Evolutionary conservation across 2,797 vertebrate species (phyloP), one percentile per base, ranked within the genome.

Genomic region (Malacoctenus gilli): DNA sequence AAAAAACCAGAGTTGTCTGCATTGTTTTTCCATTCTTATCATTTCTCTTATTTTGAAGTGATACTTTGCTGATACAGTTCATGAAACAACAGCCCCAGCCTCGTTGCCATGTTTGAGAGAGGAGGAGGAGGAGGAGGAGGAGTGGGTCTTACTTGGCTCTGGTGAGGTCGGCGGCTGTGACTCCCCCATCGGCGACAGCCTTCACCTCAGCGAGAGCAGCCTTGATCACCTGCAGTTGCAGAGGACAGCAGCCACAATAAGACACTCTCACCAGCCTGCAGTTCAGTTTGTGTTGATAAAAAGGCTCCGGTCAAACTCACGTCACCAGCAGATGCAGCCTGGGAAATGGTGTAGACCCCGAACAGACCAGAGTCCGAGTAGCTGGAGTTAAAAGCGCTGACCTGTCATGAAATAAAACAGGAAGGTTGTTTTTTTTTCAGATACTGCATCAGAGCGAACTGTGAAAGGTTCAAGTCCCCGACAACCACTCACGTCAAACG

Each of bases 281-380:
- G 13, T 9, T n/a, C 23, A 4, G 4, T 14, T 47, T 61, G 7
- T 9, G 22, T 23, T 8, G n/a, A n/a, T n/a, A n/a, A n/a, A n/a
- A n/a, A n/a, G n/a, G 4, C 22, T 23, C 22, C 22, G 4, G 8
- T 8, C 18, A 43, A 68, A 92, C 95, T 92, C 87, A 98, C 97
- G 59, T 95, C 93, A 23, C 79, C 85, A 56, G 92, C 80, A 54
- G 71, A 77, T 37, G 87, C 62, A 67, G 90, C 85, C 79, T 96
- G 95, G 2, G 92, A 93, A 75, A 99, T 87, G 14, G 93, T 92
- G 49, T 96, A 98, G 64, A 99, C 37, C 11, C 97, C 97, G 56
- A 99, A 99, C 37, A 99, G 93, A 25, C 96, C 97, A 23, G 95
- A 96, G 86, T 99, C 97, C 0, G 93, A 93, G 85, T 98, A 99